Evolutionary conservation across 2,113 vertebrate species (phyloP).

Genomic region (Tragulus kanchil): DNA sequence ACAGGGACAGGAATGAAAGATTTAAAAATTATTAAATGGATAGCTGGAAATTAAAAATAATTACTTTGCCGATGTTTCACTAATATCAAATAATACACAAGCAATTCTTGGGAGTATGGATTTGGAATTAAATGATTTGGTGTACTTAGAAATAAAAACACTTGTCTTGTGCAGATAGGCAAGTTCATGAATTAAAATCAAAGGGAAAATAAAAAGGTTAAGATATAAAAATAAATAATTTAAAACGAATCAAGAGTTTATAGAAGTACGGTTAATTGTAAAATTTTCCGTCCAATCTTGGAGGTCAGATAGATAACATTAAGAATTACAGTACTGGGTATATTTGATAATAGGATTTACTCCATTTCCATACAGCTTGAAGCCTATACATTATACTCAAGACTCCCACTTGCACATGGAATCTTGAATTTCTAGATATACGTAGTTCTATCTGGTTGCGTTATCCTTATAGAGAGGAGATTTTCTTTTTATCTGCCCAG

Average conservation of each 20-base stretch:
- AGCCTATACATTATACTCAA: not conserved
- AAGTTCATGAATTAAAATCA: conserved; percentile 44
- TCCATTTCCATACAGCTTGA: not conserved
- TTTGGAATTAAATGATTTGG: not conserved
- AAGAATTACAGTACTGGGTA: not conserved
- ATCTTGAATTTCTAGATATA: not conserved
- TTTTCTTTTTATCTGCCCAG: not conserved
- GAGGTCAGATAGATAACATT: not conserved
- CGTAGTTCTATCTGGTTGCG: not conserved
- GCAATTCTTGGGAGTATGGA: not conserved
- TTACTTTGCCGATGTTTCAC: not conserved
- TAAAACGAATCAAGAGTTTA: not conserved
- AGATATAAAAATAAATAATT: conserved; percentile 1
- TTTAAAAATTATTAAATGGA: not conserved
- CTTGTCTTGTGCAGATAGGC: not conserved
- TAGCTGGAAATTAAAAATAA: not conserved
- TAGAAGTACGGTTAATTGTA: not conserved
- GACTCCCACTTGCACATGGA: not conserved
- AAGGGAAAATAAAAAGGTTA: not conserved
- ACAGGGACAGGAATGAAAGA: not conserved
- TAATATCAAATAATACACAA: not conserved
- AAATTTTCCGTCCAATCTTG: not conserved
- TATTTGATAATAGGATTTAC: not conserved
- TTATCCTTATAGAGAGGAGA: not conserved
- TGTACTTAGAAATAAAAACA: not conserved